Evolutionary conservation across 2,113 vertebrate species (phyloP).

Genomic region (Felis chaus): DNA sequence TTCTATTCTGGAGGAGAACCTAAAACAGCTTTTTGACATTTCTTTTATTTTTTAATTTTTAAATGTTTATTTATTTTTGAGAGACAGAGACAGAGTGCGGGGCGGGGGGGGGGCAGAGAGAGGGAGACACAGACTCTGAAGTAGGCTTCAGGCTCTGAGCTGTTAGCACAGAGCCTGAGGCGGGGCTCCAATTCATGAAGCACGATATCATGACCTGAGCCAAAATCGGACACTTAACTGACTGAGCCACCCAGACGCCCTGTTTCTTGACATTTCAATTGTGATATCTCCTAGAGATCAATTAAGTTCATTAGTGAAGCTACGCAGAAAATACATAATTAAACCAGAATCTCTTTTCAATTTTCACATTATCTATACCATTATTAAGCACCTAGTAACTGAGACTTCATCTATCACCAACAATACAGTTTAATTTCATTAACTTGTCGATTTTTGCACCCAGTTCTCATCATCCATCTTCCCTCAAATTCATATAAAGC

Average conservation of each 20-base stretch:
- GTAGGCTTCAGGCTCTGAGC: no score
- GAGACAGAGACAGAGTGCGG: no score
- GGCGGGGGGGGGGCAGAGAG: no score
- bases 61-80: no score
- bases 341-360: neutral
- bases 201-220: no score
- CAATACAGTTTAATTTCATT: neutral
- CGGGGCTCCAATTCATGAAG: no score
- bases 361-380: neutral
- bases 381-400: neutral
- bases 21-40: neutral
- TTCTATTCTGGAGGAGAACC: neutral
- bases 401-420: neutral
- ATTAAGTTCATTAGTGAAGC: slow-evolving; percentile 22
- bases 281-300: slow-evolving; percentile 26
- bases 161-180: no score
- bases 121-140: no score
- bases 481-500: neutral
- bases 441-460: neutral
- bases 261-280: neutral
- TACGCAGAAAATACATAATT: neutral
- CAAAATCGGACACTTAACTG: no score
- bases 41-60: no score
- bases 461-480: neutral
- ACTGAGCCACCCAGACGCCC: no score